These are phyloP conservation scores for Pterois miles DNA, from an alignment of 2,797 vertebrate species.

Conservation along the genomic window DNA sequence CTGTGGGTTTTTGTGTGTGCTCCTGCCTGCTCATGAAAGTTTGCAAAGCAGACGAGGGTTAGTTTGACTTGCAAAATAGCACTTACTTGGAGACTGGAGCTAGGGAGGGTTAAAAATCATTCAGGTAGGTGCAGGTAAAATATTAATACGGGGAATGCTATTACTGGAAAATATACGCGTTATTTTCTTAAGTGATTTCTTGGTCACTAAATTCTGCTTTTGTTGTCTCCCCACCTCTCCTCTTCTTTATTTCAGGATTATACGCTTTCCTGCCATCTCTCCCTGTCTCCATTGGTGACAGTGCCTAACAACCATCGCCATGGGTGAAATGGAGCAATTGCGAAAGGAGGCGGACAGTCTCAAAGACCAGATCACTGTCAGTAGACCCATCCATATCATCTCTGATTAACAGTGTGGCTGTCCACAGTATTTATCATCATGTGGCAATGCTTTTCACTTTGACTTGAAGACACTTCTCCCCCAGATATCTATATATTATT, in stretches of 20 bases:
- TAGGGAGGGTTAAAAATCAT: slow-evolving; percentile 13
- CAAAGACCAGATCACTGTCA: slow-evolving; percentile 97
- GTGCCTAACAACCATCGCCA: slow-evolving; percentile 75
- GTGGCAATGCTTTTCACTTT: background rate
- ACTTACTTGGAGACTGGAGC: slow-evolving; percentile 49
- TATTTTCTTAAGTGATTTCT: background rate
- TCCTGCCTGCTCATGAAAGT: slow-evolving; percentile 63
- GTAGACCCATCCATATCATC: slow-evolving; percentile 73
- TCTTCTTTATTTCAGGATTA: slow-evolving; percentile 57
- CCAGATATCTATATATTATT: background rate
- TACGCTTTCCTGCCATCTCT: slow-evolving; percentile 60
- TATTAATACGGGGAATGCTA: background rate
- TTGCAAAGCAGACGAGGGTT: slow-evolving; percentile 83
- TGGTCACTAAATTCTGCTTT: background rate
- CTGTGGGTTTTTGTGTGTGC: slow-evolving; percentile 47
- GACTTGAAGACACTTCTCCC: background rate
- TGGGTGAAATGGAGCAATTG: slow-evolving; percentile 97
- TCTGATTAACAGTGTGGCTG: background rate
- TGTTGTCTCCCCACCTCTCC: background rate
- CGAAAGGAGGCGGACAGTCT: slow-evolving; percentile 94
- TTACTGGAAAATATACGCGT: background rate
- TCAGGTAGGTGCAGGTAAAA: slow-evolving; percentile 43
- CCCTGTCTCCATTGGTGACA: slow-evolving; percentile 66
- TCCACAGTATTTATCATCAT: background rate
- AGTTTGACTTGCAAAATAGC: slow-evolving; percentile 87